Evolutionary conservation across 1,140 invertebrate species (phyloP), one percentile per base, ranked within the genome.

Genomic region (Diplogasteroides magnus): DNA sequence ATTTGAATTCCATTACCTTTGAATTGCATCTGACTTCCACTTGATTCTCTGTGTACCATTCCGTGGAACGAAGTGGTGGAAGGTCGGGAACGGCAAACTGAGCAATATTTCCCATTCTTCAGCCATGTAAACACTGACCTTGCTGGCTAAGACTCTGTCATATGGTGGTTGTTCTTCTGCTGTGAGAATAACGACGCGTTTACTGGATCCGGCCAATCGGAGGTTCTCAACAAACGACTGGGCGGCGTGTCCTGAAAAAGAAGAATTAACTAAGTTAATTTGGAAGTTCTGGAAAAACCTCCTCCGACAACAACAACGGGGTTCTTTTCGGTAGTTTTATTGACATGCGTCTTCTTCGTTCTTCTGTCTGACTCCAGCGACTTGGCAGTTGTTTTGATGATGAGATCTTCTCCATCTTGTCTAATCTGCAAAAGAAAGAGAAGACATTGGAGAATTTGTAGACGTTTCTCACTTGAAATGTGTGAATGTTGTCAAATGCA

Each of bases 401-500:
- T 76, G 0, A 85, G 81, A 48, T 83, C 76, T 0, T 76, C 78
- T 73, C 79, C 72, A 2, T 60, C 37, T 13, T 61, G 55, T 32
- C 72, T 71, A 1, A 71, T 60, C 74, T 75, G 55, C 31, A 74
- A 61, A 32, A 56, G 23, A 31, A 72, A 55, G 59, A 26, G 15
- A n/a, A 48, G 1, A 26, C 63, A 13, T 14, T 3, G 60, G 28
- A 68, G n/a, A 28, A 11, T 13, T 2, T n/a, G 11, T 25, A 23
- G 84, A 89, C 86, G 64, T n/a, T n/a, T n/a, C 89, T 86, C 65
- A 90, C 88, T 66, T 88, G 77, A 83, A 90, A 94, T 78, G 89
- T 90, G 1, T 92, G 92, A 72, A 97, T 77, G 61, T 90, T 91
- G 83, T 96, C 92, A 66, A 95, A 86, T 11, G 93, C 92, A 67